These are phyloP conservation scores for Leptinotarsa tumamoca DNA, from an alignment of 2,888 invertebrate genomes.

Conservation along the genomic window DNA sequence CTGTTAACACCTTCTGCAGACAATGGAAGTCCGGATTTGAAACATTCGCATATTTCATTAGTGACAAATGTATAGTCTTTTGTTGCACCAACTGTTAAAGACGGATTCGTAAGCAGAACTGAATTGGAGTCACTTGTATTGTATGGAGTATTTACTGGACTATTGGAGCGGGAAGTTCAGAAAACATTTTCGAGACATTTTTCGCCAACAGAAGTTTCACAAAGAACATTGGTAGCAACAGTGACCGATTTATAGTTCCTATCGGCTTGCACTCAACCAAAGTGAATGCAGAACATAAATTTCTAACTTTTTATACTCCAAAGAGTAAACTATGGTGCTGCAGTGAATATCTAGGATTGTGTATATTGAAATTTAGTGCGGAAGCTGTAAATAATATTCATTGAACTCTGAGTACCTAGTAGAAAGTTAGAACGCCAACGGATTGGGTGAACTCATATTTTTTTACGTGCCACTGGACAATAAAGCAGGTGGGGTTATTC, in stretches of 20 bases:
- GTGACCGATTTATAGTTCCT: slow-evolving; percentile 33
- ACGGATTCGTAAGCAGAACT: background rate
- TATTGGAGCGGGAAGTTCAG: background rate
- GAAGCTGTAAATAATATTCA: background rate
- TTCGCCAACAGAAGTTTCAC: background rate
- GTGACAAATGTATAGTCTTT: no score
- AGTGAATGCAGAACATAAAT: slow-evolving; percentile 36
- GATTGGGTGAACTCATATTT: no score
- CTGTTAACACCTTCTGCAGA: no score
- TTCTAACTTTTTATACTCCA: slow-evolving; percentile 27
- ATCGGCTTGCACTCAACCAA: slow-evolving; percentile 33
- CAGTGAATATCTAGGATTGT: background rate
- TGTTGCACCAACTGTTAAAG: background rate
- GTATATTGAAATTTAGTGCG: slow-evolving; percentile 22
- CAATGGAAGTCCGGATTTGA: no score
- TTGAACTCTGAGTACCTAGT: no score
- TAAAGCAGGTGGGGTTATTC: no score
- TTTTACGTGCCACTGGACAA: no score
- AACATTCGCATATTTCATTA: no score
- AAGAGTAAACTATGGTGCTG: slow-evolving; percentile 17
- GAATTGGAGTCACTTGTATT: background rate
- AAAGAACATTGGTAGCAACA: slow-evolving; percentile 25
- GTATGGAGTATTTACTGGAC: background rate
- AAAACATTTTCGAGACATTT: slow-evolving; percentile 12
- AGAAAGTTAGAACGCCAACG: no score